Evolutionary conservation across 2,888 invertebrate species (phyloP).

Genomic region (Rhingia rostrata): DNA sequence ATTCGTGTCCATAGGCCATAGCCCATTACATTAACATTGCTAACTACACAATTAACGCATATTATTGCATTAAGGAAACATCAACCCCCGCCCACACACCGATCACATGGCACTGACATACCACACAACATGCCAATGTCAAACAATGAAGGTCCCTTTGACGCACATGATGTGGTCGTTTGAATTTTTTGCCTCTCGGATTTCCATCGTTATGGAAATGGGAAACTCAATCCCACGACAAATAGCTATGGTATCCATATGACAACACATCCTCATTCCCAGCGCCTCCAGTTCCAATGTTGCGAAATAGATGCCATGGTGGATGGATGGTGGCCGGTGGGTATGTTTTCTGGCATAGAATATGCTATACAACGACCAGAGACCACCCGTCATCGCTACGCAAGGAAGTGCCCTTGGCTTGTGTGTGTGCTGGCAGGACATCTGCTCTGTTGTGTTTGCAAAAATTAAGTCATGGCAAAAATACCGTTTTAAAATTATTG

Average conservation of each 20-base stretch:
- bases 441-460: constrained; percentile 3
- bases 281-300: constrained; percentile 44
- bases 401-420: constrained; percentile 17
- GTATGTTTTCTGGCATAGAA: too few relatives aligned
- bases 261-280: constrained; percentile 35
- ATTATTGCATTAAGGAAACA: constrained; percentile 32
- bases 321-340: background rate
- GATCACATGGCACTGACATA: background rate
- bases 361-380: background rate
- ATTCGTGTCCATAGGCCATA: background rate
- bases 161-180: constrained; percentile 57
- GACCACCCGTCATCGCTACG: background rate
- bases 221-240: constrained; percentile 32
- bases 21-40: constrained; percentile 39
- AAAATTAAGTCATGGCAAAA: constrained; percentile 45
- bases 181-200: constrained; percentile 41
- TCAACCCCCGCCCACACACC: background rate
- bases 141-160: constrained; percentile 29
- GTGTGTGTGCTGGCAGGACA: constrained; percentile 16
- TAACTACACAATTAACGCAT: constrained; percentile 38
- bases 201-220: constrained; percentile 11
- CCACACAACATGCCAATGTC: constrained; percentile 19
- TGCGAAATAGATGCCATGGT: constrained; percentile 41
- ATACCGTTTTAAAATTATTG: background rate
- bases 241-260: constrained; percentile 39